phyloP scores from a whole-genome alignment of 1,140 invertebrate species.

The Bacillus rossius region DNA sequence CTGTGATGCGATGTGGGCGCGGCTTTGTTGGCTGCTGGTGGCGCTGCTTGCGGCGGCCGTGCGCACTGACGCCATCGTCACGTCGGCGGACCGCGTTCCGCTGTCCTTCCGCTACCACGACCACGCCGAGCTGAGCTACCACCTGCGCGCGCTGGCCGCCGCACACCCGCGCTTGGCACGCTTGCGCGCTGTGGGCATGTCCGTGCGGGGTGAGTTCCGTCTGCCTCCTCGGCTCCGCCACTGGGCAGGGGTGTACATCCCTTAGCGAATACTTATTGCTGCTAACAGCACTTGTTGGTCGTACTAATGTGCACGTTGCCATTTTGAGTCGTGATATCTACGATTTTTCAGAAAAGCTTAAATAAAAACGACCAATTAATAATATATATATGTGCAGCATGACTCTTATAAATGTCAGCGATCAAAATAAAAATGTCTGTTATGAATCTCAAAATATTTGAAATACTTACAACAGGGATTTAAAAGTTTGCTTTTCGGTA shows the following conservation, averaged over 20 bases:
- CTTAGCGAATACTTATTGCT: not conserved
- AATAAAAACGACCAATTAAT: not conserved
- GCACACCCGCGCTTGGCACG: slow-evolving; percentile 42
- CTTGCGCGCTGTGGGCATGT: slow-evolving; percentile 46
- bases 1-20: no score
- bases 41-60: no score
- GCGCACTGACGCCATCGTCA: no score
- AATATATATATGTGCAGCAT: not conserved
- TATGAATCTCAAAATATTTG: no score
- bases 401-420: not conserved
- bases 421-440: no score
- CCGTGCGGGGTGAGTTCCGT: slow-evolving; percentile 40
- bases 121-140: slow-evolving; percentile 41
- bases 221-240: not conserved
- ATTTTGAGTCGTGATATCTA: no score
- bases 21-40: no score
- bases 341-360: not conserved
- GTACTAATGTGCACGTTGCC: no score
- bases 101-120: slow-evolving; percentile 46
- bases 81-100: no score
- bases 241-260: no score
- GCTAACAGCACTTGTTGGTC: not conserved
- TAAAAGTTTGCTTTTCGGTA: no score
- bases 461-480: not conserved
- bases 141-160: slow-evolving; percentile 38